Evolutionary conservation across 2,888 invertebrate species (phyloP), one percentile per base, ranked within the genome.

Genomic region (Andrena bicolor): DNA sequence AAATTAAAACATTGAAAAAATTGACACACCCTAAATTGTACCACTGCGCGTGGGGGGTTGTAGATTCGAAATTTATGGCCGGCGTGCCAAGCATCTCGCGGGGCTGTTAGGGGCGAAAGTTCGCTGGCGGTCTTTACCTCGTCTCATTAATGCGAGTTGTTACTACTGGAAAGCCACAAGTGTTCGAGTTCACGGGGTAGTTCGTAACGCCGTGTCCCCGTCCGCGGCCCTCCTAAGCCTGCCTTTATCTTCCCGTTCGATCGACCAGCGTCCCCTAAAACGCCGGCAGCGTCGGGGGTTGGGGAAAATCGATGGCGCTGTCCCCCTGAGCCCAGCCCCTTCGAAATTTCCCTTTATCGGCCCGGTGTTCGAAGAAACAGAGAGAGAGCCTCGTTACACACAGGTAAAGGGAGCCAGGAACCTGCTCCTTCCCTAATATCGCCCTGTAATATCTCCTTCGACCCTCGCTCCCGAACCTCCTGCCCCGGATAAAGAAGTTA

Each of bases 141-240:
- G 61, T 58, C 70, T 70, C 60, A 69, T 70, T 68, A 76, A 76
- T 61, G 61, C 76, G 70, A 70, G 51, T 61, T 53, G 26, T 28
- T 26, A 61, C 61, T 61, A 70, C 51, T 48, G 35, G 32, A 26
- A 35, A 69, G 69, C 75, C 70, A 61, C 75, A 61, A 61, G 49
- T 61, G 69, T 69, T 76, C 51, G 70, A 76, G 61, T 49, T 70
- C 48, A 48, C 68, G 58, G 63, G 69, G 68, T 58, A 68, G 60
- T 64, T 86, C 32, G 68, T 60, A 74, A 73, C 58, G 68, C 35
- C 26, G 64, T 30, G 81, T 80, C 48, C 56, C 65, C 58, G 74
- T 75, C 35, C 28, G 49, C 41, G 80, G 69, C 58, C 68, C 32
- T 48, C 35, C 56, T 35, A 77, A 69, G 48, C 69, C 56, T 53